Evolutionary conservation across 2,113 vertebrate species (phyloP).

Genomic region (Nycticryphes semicollaris): DNA sequence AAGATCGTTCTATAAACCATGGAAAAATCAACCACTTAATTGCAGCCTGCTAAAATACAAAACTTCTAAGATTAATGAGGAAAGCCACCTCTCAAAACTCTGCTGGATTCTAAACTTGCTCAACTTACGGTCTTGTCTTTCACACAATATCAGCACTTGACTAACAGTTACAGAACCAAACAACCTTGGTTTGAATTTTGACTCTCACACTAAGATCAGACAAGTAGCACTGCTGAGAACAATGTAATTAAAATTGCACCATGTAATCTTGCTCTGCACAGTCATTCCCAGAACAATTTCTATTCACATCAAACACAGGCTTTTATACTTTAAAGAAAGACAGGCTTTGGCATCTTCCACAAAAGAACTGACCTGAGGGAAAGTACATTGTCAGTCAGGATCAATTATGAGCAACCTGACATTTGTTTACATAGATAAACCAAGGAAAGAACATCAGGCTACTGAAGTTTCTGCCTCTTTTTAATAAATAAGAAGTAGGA

Average conservation of each 20-base stretch:
- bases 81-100: not conserved
- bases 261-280: slow-evolving; percentile 44
- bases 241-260: slow-evolving; percentile 51
- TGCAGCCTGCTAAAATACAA: not conserved
- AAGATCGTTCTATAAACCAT: not conserved
- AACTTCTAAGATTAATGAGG: not conserved
- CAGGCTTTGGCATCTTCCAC: slow-evolving; percentile 45
- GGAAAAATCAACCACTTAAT: not conserved
- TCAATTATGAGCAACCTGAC: slow-evolving; percentile 50
- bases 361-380: slow-evolving; percentile 59
- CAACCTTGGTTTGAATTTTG: slow-evolving; percentile 40
- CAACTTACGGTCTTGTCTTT: not conserved
- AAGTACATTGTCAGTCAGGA: slow-evolving; percentile 65
- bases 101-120: not conserved
- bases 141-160: not conserved
- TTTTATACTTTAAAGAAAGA: slow-evolving; percentile 65
- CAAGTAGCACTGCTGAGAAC: slow-evolving; percentile 43
- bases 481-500: slow-evolving; percentile 18
- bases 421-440: slow-evolving; percentile 54
- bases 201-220: slow-evolving; percentile 45
- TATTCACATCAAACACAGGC: slow-evolving; percentile 48
- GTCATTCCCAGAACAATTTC: slow-evolving; percentile 39
- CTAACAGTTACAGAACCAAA: slow-evolving; percentile 33
- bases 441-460: not conserved
- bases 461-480: not conserved